phyloP scores from a whole-genome alignment of 1,140 invertebrate species.

The Harlomillsia oculata region DNA sequence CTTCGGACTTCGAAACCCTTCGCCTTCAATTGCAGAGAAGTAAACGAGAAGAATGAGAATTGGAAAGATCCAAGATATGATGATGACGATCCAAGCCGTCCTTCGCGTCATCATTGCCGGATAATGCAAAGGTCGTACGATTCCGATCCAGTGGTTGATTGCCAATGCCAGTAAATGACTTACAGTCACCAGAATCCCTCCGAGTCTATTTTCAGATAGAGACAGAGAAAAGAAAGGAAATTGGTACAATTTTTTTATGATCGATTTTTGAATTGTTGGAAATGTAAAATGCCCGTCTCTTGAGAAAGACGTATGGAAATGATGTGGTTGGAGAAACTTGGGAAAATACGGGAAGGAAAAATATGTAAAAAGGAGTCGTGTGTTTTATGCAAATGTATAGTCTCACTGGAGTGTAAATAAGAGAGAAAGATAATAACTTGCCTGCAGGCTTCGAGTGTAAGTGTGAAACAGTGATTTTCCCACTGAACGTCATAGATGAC shows the following conservation, averaged over 20 bases:
- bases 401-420: too few relatives aligned
- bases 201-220: conserved; percentile 39
- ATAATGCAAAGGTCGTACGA: conserved; percentile 53
- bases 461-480: conserved; percentile 7
- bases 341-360: too few relatives aligned
- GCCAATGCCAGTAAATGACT: conserved; percentile 56
- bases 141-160: conserved; percentile 58
- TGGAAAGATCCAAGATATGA: conserved; percentile 49
- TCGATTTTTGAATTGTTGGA: too few relatives aligned
- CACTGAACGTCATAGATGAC: conserved; percentile 29
- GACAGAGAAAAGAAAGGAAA: too few relatives aligned
- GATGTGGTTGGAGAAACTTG: too few relatives aligned
- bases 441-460: conserved; percentile 29
- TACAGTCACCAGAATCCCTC: conserved; percentile 51
- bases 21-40: conserved; percentile 42
- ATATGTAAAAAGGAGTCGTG: too few relatives aligned
- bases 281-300: too few relatives aligned
- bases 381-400: too few relatives aligned
- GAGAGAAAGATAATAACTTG: too few relatives aligned
- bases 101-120: conserved; percentile 47
- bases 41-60: conserved; percentile 45
- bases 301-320: too few relatives aligned
- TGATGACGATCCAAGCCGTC: conserved; percentile 42
- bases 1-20: conserved; percentile 41
- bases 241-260: too few relatives aligned